Conservation (phyloP, 2,113 vertebrate genomes). For the Serilophus lunatus region DNA sequence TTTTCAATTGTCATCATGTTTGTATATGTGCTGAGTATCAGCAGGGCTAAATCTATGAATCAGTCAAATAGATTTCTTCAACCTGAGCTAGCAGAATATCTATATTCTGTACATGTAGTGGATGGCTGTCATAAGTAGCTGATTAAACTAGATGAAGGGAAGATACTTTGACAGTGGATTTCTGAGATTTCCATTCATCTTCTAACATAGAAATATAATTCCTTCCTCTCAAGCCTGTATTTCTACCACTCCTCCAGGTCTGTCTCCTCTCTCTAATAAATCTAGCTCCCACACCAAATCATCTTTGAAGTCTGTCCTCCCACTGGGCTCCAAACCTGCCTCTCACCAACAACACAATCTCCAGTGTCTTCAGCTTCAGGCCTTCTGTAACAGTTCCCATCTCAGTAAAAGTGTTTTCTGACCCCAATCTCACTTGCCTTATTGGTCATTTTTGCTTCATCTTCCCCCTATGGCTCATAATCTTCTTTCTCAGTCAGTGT, state of each 20-base stretch:
- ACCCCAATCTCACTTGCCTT: not conserved
- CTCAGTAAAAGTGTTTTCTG: not conserved
- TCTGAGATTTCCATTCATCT: not conserved
- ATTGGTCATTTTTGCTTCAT: not conserved
- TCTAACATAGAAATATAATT: not conserved
- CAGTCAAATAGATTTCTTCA: not conserved
- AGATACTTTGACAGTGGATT: not conserved
- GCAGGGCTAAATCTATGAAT: not conserved
- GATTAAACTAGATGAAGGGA: not conserved
- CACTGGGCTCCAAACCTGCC: not conserved
- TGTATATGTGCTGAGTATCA: not conserved
- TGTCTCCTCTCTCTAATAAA: not conserved
- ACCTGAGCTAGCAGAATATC: not conserved
- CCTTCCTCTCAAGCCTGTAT: not conserved
- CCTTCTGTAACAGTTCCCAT: not conserved
- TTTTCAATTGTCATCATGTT: not conserved
- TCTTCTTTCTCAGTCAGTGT: not conserved
- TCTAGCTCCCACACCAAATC: not conserved
- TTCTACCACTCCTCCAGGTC: not conserved
- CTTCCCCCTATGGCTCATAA: not conserved
- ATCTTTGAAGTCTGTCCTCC: not conserved
- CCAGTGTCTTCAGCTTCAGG: not conserved
- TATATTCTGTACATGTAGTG: not conserved
- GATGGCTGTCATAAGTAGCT: not conserved
- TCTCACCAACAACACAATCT: not conserved